Base-by-base conservation (phyloP, 2,113 vertebrate genomes). In the Dasyprocta punctata region DNA sequence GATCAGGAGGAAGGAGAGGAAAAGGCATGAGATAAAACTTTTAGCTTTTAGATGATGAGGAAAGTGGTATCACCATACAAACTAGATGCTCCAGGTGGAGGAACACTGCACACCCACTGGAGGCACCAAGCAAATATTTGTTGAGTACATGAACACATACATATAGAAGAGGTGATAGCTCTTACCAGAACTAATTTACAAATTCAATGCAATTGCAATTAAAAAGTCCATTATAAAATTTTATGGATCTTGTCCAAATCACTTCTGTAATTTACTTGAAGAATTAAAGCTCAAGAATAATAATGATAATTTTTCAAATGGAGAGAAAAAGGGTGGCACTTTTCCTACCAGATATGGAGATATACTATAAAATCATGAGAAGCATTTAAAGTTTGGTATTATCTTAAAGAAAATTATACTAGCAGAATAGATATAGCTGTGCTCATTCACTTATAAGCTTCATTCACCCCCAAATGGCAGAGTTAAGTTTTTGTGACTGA, bases 391-490 rank as follows among this genome's bases (percentile, higher is more conserved):
- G 7, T 36, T 47, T 78, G 44, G 9, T 6, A 2, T 38, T n/a
- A 47, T 13, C 44, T 49, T 8, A 7, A 30, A 58, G 44, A 17
- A 5, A 56, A 49, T 4, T 3, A 3, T 7, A 0, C 24, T 38
- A 19, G 14, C 30, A 38, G 41, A 58, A 6, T 33, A 90, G 30
- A 9, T 11, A 47, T 5, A 1, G n/a, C 30, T 7, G 2, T 0
- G 0, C 49, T 28, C 9, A 10, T 19, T 41, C 60, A 9, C 13
- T 16, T 73, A 19, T 2, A 14, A 22, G 52, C 20, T 10, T 3
- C 24, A 41, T 14, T 56, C 13, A 4, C 24, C 19, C 41, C 4
- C 0, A 7, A 61, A 2, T 1, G 14, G 28, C 33, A 22, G 5
- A 41, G 80, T 0, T 69, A 69, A 44, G 71, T 30, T 92, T 83